Evolutionary conservation across 2,113 vertebrate genomes (phyloP), one percentile per base, ranked within the genome.

Genomic region (Equus quagga): DNA sequence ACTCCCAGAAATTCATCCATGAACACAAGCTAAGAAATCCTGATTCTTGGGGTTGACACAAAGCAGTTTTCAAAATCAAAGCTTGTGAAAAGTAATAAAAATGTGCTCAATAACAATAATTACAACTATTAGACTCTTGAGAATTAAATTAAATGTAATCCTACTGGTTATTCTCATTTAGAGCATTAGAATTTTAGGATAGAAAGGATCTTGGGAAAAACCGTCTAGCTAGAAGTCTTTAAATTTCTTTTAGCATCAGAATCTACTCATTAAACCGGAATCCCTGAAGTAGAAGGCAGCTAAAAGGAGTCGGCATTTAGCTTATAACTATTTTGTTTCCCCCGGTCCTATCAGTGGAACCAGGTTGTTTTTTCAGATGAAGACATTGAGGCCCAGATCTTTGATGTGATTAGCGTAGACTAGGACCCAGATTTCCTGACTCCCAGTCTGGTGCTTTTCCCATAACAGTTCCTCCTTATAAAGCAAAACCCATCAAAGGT

Each of bases 51-150:
- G 23, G 33, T 60, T 44, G 72, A 58, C 31, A 46, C 19, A 6
- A 81, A 88, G 49, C 12, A 36, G 33, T 69, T 89, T 91, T 84
- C 51, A 67, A 87, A 96, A 79, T 89, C 14, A 85, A 58, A 36
- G 58, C n/a, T 54, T 49, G 11, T 41, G 3, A 2, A 67, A 93
- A 79, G 28, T 69, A 86, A 36, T 58, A 73, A 70, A 72, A 79
- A 13, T 54, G 1, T 56, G 24, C 33, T 51, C 19, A 75, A 88
- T 51, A 73, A 8, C 31, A 79, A 64, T 54, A 56, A 60, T 72
- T 72, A 75, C 56, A 94, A 86, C 33, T n/a, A 69, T 23, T 49
- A n/a, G 87, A 84, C 5, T 81, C 8, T 5, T 6, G 80, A 69
- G 44, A 80, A 85, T 54, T 24, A 28, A 73, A 58, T 51, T 64